These are phyloP conservation scores for Neodiprion pinetum DNA, from an alignment of 1,140 invertebrate species.

Conservation along the genomic window DNA sequence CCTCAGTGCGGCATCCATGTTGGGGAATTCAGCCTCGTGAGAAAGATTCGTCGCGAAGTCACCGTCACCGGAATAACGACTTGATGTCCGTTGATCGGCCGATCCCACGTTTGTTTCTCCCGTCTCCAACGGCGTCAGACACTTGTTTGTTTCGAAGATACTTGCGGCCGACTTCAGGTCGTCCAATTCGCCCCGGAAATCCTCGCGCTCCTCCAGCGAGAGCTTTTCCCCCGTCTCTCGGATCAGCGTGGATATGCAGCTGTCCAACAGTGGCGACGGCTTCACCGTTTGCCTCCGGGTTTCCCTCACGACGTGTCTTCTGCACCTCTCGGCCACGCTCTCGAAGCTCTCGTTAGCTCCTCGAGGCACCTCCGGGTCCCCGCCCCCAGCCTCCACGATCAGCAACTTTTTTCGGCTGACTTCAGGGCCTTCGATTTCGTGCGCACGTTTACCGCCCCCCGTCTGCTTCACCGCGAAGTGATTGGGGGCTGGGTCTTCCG, in stretches of 20 bases:
- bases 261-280: not conserved
- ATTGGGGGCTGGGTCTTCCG: too few species aligned
- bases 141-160: not conserved
- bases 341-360: not conserved
- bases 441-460: not conserved
- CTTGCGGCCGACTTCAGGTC: not conserved
- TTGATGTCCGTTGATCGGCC: too few species aligned
- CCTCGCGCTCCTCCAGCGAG: not conserved
- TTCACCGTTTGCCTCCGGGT: not conserved
- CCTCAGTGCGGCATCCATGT: constrained; percentile 10
- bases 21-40: not conserved
- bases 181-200: not conserved
- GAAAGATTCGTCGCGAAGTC: not conserved
- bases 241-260: not conserved
- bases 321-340: not conserved
- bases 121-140: not conserved
- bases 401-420: not conserved
- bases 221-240: not conserved
- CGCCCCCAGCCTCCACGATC: not conserved
- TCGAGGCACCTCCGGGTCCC: not conserved
- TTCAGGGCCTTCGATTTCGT: not conserved
- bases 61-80: too few species aligned
- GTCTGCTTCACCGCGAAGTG: not conserved
- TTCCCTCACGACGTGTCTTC: not conserved
- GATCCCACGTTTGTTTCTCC: not conserved